Evolutionary conservation across 37 sponge, comb jelly and placozoan genomes (phyloP), one percentile per base, ranked within the genome.

Genomic region (Axinella damicornis): DNA sequence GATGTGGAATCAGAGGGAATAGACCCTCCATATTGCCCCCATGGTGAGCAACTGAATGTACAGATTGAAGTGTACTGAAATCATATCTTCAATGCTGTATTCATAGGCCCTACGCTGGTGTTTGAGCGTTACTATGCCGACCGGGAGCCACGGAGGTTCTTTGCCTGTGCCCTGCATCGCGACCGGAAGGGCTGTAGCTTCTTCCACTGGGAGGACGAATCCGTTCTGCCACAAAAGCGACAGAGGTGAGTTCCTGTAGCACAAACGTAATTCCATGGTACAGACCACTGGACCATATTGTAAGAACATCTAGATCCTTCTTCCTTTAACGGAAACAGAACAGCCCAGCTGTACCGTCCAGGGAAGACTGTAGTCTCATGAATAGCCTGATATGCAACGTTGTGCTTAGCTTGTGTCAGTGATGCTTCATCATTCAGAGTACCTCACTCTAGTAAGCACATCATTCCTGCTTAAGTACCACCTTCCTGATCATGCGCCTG

Each of bases 201-300:
- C 87, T 97, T 97, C 57, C 80, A 82, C 32, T 97, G 94, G 94
- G 89, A 85, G 17, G 98, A 97, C 67, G 80, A 90, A 22, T 30
- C 27, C 5, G 67, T 90, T 0, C 53, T 81, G 17, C 46, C 41
- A 55, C 89, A 87, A 25, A 93, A 94, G 74, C 31, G 73, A 57
- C 59, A 62, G 37, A 75, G 74, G 78, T 81, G 65, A 25, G 59
- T 31, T 54, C 22, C 22, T 18, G 40, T 40, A 22, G 52, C 6
- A 69, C 22, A 69, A 11, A 66, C 21, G 20, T 12, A 46, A 46
- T 9, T 9, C 9, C 46, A 46, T n/a, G n/a, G n/a, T n/a, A n/a
- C n/a, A n/a, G n/a, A n/a, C n/a, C n/a, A n/a, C n/a, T n/a, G n/a
- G n/a, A n/a, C n/a, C n/a, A n/a, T n/a, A n/a, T n/a, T n/a, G n/a